These are phyloP conservation scores for Calliscelio sp. DNA, from an alignment of 2,888 invertebrate genomes.

Conservation along the genomic window DNA sequence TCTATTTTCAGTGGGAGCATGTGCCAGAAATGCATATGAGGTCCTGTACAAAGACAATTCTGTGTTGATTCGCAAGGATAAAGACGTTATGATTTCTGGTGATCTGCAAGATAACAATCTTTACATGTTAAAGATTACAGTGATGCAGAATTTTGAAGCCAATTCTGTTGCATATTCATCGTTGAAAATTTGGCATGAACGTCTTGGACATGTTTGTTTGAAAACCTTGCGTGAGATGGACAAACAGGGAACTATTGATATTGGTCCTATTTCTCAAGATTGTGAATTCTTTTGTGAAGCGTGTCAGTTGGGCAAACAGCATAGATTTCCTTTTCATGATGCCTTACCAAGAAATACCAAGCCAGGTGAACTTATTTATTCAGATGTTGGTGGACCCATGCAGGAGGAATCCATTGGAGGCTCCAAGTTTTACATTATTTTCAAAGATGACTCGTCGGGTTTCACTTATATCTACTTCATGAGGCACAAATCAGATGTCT, in stretches of 20 bases:
- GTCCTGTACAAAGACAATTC: slow-evolving; percentile 5
- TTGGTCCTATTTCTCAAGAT: background rate
- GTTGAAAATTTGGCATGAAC: slow-evolving; percentile 34
- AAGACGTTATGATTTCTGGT: slow-evolving; percentile 21
- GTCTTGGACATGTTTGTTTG: slow-evolving; percentile 36
- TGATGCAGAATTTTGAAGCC: slow-evolving; percentile 11
- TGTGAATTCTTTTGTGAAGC: slow-evolving; percentile 59
- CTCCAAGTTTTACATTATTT: slow-evolving; percentile 69
- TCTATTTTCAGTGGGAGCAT: slow-evolving; percentile 45
- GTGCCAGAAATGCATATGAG: slow-evolving; percentile 8
- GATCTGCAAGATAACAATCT: slow-evolving; percentile 33
- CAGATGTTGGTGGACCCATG: slow-evolving; percentile 75
- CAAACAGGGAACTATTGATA: slow-evolving; percentile 31
- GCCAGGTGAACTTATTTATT: slow-evolving; percentile 58
- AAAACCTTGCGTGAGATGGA: slow-evolving; percentile 19
- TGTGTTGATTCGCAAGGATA: slow-evolving; percentile 10
- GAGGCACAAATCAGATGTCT: slow-evolving; percentile 20
- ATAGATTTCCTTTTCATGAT: slow-evolving; percentile 53
- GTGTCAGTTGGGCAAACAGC: slow-evolving; percentile 46
- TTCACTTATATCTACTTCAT: slow-evolving; percentile 69
- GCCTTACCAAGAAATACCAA: slow-evolving; percentile 4
- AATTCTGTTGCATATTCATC: slow-evolving; percentile 7
- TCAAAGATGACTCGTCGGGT: slow-evolving; percentile 72
- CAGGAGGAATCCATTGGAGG: slow-evolving; percentile 70
- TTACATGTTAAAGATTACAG: slow-evolving; percentile 11